Conservation (phyloP, 92 coral and sea anemone genomes). For the Plumapathes pennacea region DNA sequence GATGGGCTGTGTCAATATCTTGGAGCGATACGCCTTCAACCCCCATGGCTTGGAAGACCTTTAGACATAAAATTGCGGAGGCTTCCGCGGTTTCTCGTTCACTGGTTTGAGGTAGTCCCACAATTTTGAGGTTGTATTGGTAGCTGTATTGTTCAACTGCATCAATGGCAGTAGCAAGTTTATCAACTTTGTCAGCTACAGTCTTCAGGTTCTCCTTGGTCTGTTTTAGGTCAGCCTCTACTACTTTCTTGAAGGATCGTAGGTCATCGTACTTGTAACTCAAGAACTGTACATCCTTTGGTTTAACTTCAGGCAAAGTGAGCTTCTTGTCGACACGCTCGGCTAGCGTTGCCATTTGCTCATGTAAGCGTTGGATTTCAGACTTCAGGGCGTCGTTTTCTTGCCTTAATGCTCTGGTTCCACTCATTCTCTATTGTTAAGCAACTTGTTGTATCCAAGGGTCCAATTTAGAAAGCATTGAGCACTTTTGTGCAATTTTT, state of each 20-base stretch:
- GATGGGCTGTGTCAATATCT: constrained; percentile 20
- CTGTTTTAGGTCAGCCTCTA: neutral
- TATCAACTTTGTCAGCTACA: neutral
- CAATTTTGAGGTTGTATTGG: constrained; percentile 22
- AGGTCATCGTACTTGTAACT: neutral
- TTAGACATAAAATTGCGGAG: constrained; percentile 10
- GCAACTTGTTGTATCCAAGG: too few species aligned
- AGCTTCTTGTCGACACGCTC: too few species aligned
- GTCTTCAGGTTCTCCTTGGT: neutral
- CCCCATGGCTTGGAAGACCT: constrained; percentile 5
- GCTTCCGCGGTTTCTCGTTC: constrained; percentile 6
- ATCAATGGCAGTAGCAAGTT: constrained; percentile 8
- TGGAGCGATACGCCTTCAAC: neutral
- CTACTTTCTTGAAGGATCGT: neutral
- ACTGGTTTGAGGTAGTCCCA: constrained; percentile 9
- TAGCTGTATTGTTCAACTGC: constrained; percentile 7
- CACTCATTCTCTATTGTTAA: too few species aligned
- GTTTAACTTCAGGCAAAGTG: too few species aligned
- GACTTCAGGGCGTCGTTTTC: constrained; percentile 17
- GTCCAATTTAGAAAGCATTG: too few species aligned
- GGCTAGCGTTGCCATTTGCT: too few species aligned
- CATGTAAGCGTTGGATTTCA: neutral
- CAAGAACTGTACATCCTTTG: too few species aligned
- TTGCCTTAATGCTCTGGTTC: too few species aligned
- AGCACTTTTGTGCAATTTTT: too few species aligned